A percentile compares a stretch with the other conserved stretches of the same genome.
phyloP scores from a whole-genome alignment of 2,797 vertebrate genomes.

The Eremophila alpestris region DNA sequence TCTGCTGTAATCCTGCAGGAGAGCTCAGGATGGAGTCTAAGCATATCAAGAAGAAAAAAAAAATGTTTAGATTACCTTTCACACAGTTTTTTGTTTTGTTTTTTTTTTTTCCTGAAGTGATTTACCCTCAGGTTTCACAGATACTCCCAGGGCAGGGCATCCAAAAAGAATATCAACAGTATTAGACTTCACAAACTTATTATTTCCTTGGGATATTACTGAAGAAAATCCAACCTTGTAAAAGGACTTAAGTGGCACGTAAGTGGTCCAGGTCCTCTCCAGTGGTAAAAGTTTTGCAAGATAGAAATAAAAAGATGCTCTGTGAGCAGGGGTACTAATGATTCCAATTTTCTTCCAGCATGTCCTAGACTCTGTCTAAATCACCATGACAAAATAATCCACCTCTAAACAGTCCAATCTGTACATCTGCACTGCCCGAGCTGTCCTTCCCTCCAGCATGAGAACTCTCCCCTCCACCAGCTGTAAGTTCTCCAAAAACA shows the following conservation, averaged over 20 bases:
- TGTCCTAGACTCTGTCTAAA: not conserved
- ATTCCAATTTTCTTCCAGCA: not conserved
- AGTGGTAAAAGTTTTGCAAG: not conserved
- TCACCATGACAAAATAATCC: not conserved
- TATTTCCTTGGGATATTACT: not conserved
- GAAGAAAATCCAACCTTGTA: not conserved
- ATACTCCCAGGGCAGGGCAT: not conserved
- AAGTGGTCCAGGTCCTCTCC: not conserved
- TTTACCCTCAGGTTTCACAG: not conserved
- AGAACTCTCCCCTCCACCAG: not conserved
- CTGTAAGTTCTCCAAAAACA: not conserved
- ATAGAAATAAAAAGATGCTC: not conserved
- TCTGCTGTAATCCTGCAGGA: slow-evolving; percentile 54
- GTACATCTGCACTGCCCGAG: rapidly evolving
- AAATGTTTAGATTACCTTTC: not conserved
- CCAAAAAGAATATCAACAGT: not conserved
- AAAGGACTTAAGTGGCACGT: not conserved
- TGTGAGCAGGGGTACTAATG: not conserved
- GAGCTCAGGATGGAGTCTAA: slow-evolving; percentile 4
- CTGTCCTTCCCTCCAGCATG: not conserved
- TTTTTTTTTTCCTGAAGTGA: not conserved
- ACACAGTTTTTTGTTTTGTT: not conserved
- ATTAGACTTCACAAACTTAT: not conserved
- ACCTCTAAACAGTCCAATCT: not conserved
- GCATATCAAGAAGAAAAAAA: not conserved